phyloP scores from a whole-genome alignment of 1,140 invertebrate species.

The Panulirus ornatus region DNA sequence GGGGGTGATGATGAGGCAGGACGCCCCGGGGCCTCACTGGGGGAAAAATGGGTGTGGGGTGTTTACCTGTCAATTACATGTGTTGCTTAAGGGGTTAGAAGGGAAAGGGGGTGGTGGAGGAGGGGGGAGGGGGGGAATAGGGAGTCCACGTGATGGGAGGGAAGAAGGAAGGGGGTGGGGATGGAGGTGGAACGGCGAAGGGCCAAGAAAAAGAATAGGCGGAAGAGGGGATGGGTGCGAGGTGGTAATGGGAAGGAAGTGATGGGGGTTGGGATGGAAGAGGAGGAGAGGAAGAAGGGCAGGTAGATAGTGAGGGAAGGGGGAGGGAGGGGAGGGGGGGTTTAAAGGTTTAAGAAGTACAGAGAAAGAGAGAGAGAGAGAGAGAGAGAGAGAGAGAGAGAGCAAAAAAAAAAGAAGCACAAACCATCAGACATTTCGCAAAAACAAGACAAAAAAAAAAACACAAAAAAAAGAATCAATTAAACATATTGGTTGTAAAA shows the following conservation, averaged over 20 bases:
- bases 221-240: too few relatives aligned
- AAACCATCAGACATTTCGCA: too few relatives aligned
- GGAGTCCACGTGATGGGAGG: not conserved
- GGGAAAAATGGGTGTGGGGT: not conserved
- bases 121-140: too few relatives aligned
- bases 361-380: not conserved
- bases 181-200: not conserved
- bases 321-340: not conserved
- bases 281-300: not conserved
- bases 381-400: not conserved
- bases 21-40: too few relatives aligned
- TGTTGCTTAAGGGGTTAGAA: too few relatives aligned
- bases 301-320: not conserved
- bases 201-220: not conserved
- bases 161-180: not conserved
- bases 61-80: too few relatives aligned
- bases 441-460: too few relatives aligned
- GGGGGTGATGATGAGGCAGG: too few relatives aligned
- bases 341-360: not conserved
- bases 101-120: too few relatives aligned
- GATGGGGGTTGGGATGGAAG: not conserved
- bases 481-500: too few relatives aligned
- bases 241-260: not conserved
- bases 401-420: not conserved
- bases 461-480: too few relatives aligned